Conservation (phyloP, 2,113 vertebrate genomes). For the Pomatorhinus ruficollis region DNA sequence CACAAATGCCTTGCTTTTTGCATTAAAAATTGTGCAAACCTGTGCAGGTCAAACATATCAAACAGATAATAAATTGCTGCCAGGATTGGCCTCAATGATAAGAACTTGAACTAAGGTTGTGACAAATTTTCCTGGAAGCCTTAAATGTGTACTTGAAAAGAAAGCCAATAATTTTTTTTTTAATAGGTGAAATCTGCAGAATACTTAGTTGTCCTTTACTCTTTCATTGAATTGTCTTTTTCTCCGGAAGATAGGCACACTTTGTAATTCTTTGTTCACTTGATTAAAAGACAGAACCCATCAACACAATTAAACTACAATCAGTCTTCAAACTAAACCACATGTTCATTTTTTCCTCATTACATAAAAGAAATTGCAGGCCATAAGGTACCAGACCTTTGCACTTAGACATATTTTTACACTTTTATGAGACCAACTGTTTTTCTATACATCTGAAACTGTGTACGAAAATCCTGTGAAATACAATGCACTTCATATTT, state of each 20-base stretch:
- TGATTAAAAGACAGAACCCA: neutral
- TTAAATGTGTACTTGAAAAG: neutral
- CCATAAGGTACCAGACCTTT: neutral
- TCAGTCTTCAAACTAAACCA: neutral
- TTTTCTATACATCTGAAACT: neutral
- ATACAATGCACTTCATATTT: neutral
- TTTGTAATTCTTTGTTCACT: neutral
- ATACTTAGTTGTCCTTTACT: neutral
- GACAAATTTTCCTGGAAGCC: neutral
- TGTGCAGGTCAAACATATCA: neutral
- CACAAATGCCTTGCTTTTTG: neutral
- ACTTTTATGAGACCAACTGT: neutral
- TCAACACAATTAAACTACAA: neutral
- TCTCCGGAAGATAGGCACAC: neutral
- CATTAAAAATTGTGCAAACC: neutral
- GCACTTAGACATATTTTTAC: neutral
- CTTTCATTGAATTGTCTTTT: neutral
- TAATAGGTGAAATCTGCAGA: neutral
- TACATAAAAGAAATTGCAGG: neutral
- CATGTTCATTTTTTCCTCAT: neutral
- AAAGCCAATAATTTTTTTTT: neutral
- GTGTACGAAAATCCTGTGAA: neutral
- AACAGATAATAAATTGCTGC: neutral
- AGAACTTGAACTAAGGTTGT: neutral
- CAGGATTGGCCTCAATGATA: neutral